These are phyloP conservation scores for Muntiacus reevesi DNA, from an alignment of 2,113 vertebrate species.

Conservation along the genomic window DNA sequence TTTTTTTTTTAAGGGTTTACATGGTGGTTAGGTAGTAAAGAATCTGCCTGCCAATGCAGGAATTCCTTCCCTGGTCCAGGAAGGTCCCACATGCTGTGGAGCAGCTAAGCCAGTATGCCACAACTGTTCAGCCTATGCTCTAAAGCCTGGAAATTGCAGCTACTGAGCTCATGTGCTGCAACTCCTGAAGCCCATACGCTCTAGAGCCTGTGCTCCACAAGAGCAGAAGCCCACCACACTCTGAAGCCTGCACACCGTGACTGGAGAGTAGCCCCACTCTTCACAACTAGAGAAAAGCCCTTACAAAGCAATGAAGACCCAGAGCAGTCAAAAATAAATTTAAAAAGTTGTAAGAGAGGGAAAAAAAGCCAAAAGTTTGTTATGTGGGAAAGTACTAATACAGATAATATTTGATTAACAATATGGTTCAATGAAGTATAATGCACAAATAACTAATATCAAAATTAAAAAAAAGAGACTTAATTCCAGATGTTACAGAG, in stretches of 20 bases:
- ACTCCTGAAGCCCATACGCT: background rate
- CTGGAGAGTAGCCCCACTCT: background rate
- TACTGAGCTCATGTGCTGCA: background rate
- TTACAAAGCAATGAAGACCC: background rate
- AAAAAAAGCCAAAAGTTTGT: background rate
- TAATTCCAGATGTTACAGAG: background rate
- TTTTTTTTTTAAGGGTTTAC: background rate
- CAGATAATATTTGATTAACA: background rate
- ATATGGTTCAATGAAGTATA: background rate
- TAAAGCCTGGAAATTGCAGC: background rate
- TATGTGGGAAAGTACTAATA: background rate
- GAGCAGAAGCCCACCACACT: background rate
- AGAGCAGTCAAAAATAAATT: background rate
- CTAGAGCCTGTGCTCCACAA: background rate
- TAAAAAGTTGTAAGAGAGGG: background rate
- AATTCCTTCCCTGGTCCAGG: background rate
- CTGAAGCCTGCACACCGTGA: background rate
- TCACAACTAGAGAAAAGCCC: background rate
- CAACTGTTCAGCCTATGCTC: background rate
- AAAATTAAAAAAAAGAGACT: background rate
- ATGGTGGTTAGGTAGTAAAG: background rate
- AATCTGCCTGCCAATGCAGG: background rate
- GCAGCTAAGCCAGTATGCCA: background rate
- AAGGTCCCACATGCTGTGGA: background rate
- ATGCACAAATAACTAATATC: background rate